These are phyloP conservation scores for Zapornia atra DNA, from an alignment of 2,113 vertebrate species.

Conservation along the genomic window DNA sequence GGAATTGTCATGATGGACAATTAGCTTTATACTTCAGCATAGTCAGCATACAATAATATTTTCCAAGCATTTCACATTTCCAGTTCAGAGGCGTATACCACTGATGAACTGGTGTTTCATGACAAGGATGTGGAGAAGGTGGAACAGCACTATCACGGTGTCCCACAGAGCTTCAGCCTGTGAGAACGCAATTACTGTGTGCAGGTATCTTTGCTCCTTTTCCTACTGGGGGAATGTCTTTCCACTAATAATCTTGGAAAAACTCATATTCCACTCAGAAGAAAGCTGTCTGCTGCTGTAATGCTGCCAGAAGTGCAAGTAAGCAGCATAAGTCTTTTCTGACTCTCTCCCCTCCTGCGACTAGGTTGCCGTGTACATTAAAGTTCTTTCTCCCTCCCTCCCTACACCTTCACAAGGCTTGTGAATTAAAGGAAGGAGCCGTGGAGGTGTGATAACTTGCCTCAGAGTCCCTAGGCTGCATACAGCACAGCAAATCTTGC, in stretches of 20 bases:
- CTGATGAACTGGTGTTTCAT: background rate
- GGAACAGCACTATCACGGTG: background rate
- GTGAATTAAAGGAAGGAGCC: constrained; percentile 31
- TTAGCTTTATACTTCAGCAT: background rate
- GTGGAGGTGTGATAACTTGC: background rate
- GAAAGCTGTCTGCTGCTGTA: background rate
- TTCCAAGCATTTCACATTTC: background rate
- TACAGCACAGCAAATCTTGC: constrained; percentile 27
- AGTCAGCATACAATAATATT: background rate
- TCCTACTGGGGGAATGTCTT: background rate
- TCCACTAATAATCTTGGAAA: constrained; percentile 3
- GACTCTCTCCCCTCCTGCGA: background rate
- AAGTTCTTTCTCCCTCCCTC: background rate
- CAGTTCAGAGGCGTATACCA: background rate
- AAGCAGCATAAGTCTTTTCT: background rate
- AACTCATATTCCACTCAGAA: background rate
- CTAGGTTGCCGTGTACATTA: background rate
- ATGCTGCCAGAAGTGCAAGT: constrained; percentile 27
- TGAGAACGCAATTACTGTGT: background rate
- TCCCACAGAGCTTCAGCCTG: constrained; percentile 3
- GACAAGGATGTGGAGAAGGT: background rate
- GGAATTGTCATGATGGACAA: constrained; percentile 14
- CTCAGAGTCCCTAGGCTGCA: constrained; percentile 23
- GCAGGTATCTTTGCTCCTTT: background rate
- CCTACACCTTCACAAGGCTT: background rate